Evolutionary conservation across 1,140 invertebrate species (phyloP), one percentile per base, ranked within the genome.

Genomic region (Aethina tumida): DNA sequence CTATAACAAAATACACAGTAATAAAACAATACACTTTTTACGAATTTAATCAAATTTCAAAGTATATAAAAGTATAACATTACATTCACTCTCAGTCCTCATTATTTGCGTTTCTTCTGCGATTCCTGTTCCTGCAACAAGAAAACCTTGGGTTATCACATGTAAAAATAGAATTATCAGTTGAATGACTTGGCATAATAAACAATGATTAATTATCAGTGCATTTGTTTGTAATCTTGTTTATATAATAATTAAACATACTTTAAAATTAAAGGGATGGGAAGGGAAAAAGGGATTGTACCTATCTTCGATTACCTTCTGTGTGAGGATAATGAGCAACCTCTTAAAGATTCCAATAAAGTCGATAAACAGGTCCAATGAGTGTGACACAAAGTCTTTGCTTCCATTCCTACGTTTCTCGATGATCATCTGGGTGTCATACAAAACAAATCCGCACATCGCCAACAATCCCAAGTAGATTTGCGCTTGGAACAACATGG

Each of bases 371-470:
- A 97, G 68, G 58, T 91, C 83, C 39, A 95, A 66, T 6, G 87
- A 80, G 64, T 96, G 90, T 59, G 77, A 74, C 33, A 97, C 81
- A 59, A 89, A 96, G 65, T 97, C 94, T 56, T 81, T 87, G 66
- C 81, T 93, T 29, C 93, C 93, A 56, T 75, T 72, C 35, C 86
- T 74, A 47, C 80, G 74, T 62, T 96, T 97, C 59, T 96, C 91
- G 45, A 96, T 82, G 45, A 98, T 97, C 32, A 91, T 65, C 64
- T 97, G 93, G 6, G 94, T 98, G 58, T 98, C 94, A 55, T 88
- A 97, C 17, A 97, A 69, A 14, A 98, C 78, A 63, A 97, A 97
- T 28, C 79, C 89, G 60, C 90, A 94, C 80, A 97, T 92, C 4
- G 95, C 64, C 29, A 80, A 66, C 9, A 97, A 69, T 33, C 92